Evolutionary conservation across 2,797 vertebrate species (phyloP).

Genomic region (Xiphorhynchus erythropygius): DNA sequence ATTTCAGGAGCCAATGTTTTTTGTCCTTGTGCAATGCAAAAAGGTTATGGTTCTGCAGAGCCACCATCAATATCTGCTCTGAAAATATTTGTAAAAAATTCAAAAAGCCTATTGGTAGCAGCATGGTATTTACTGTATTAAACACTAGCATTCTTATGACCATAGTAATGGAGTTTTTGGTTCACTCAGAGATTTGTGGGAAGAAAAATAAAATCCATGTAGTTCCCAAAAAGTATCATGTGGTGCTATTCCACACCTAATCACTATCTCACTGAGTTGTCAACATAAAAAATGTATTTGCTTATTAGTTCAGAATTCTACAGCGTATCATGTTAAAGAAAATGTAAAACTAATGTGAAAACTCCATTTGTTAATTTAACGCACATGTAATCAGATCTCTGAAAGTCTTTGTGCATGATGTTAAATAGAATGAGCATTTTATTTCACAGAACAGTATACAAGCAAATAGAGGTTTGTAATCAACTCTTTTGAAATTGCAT

Average conservation of each 20-base stretch:
- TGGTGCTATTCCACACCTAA: background rate
- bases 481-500: background rate
- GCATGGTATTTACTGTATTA: background rate
- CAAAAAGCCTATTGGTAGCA: background rate
- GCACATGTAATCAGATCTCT: background rate
- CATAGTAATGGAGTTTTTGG: background rate
- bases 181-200: background rate
- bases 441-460: background rate
- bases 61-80: background rate
- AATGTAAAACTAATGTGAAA: background rate
- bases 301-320: background rate
- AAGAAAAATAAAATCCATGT: background rate
- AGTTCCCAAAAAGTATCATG: background rate
- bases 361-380: background rate
- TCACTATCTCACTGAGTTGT: background rate
- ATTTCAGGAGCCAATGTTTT: background rate
- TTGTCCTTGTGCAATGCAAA: background rate
- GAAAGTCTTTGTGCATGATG: rapidly evolving
- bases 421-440: background rate
- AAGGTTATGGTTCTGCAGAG: background rate
- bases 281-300: background rate
- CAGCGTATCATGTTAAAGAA: background rate
- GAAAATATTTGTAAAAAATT: background rate
- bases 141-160: background rate
- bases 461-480: background rate